Percentiles rank a stretch among this genome's conserved stretches.
Evolutionary conservation across 2,888 invertebrate genomes (phyloP).

Genomic region (Dicyrtomina minuta): DNA sequence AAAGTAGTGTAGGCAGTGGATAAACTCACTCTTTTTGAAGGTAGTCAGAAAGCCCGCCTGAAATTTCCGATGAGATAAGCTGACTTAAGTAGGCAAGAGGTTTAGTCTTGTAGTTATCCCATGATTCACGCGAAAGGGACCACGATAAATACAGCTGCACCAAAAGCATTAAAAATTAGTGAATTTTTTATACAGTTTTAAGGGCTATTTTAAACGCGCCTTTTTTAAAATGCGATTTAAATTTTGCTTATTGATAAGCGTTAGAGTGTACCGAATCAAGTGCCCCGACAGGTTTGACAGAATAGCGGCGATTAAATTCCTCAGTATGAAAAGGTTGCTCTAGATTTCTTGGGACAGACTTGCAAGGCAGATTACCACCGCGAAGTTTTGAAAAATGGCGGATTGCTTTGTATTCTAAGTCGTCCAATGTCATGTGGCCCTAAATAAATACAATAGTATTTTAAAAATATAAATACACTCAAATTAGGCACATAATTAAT

Average conservation of each 20-base stretch:
- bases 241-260: no score
- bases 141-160: constrained; percentile 23
- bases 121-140: constrained; percentile 7
- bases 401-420: constrained; percentile 10
- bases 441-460: no score
- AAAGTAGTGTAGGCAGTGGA: not conserved
- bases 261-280: constrained; percentile 7
- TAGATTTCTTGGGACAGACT: not conserved
- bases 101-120: constrained; percentile 25
- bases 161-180: not conserved
- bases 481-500: not conserved
- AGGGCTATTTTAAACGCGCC: no score
- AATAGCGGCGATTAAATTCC: constrained; percentile 13
- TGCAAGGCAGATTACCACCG: not conserved
- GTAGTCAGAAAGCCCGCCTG: constrained; percentile 19
- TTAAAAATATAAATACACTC: no score
- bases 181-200: no score
- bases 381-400: constrained; percentile 23
- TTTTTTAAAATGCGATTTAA: no score
- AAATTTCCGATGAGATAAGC: constrained; percentile 24
- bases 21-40: constrained; percentile 13
- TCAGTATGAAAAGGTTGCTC: constrained; percentile 13
- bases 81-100: constrained; percentile 19
- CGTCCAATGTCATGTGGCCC: constrained; percentile 17
- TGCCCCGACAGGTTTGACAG: constrained; percentile 26